These are phyloP conservation scores for Pristionchus exspectatus DNA, from an alignment of 2,888 invertebrate species.

Conservation along the genomic window DNA sequence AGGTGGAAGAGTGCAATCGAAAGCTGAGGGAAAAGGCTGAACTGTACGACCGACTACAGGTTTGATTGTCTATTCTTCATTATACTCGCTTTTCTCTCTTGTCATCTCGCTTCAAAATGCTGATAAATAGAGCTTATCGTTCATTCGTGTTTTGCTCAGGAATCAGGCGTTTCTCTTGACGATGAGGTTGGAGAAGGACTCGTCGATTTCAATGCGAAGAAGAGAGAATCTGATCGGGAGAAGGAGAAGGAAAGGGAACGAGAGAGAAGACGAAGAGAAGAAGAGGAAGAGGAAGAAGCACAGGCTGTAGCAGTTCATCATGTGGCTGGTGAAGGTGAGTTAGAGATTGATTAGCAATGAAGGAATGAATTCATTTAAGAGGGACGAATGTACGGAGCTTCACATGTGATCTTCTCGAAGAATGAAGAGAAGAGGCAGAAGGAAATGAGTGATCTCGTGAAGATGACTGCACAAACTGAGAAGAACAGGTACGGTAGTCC, in stretches of 20 bases:
- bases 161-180: background rate
- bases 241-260: constrained; percentile 30
- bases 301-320: constrained; percentile 27
- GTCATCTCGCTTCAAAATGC: background rate
- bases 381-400: constrained; percentile 54
- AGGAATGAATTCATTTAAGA: constrained; percentile 6
- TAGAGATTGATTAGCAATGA: background rate
- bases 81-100: background rate
- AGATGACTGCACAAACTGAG: constrained; percentile 49
- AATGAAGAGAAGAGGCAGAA: constrained; percentile 52
- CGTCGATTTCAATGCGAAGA: constrained; percentile 52
- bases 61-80: background rate
- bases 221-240: constrained; percentile 25
- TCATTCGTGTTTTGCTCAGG: background rate
- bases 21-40: constrained; percentile 50
- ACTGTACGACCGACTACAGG: constrained; percentile 45
- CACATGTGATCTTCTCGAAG: constrained; percentile 54
- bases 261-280: background rate
- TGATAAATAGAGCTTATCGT: background rate
- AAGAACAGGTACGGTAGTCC: constrained; percentile 15
- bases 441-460: constrained; percentile 50
- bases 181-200: constrained; percentile 46
- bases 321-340: constrained; percentile 38
- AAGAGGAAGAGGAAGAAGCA: constrained; percentile 11
- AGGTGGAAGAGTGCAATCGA: constrained; percentile 36